Evolutionary conservation across 2,797 vertebrate genomes (phyloP), one percentile per base, ranked within the genome.

Genomic region (Forpus xanthops): DNA sequence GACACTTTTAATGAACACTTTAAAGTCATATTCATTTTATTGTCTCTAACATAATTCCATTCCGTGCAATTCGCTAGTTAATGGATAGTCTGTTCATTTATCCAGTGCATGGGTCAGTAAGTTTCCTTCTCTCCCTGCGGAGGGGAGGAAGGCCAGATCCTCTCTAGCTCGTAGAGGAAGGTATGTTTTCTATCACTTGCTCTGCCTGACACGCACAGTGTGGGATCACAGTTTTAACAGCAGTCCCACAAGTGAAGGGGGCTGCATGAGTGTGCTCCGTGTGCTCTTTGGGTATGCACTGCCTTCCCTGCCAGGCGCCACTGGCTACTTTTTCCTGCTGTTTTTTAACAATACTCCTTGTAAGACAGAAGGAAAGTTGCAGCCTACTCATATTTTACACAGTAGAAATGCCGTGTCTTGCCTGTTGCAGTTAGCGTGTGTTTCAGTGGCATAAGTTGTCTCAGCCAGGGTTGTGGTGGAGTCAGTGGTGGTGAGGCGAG

Each of bases 61-160:
- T 75, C 64, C 18, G 53, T 80, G 89, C 85, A 67, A 44, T 67
- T 86, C 44, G 4, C 73, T 70, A 18, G 64, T 91, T 91, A 87
- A 90, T 92, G 90, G 90, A 72, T 66, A 82, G 85, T 66, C 80
- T 82, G 72, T 71, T 71, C 80, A 58, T 72, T 86, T 89, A 52
- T 72, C 39, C 21, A 5, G 20, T 20, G 58, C 42, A 15, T 9
- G 81, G 81, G 49, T 91, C 81, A 91, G 5, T 66, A 83, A 86
- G 68, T 75, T 89, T 83, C 50, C 15, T 42, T 27, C 64, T 55
- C 45, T 66, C 52, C 50, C 68, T 41, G 16, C 6, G 11, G 72
- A 61, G 73, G 56, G 55, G 80, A 65, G 56, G 50, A 25, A 68
- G 37, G 45, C 62, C 62, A 15, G 76, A 19, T 82, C 52, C 72